These are phyloP conservation scores for Diogma glabrata DNA, from an alignment of 2,888 invertebrate species.

Conservation along the genomic window DNA sequence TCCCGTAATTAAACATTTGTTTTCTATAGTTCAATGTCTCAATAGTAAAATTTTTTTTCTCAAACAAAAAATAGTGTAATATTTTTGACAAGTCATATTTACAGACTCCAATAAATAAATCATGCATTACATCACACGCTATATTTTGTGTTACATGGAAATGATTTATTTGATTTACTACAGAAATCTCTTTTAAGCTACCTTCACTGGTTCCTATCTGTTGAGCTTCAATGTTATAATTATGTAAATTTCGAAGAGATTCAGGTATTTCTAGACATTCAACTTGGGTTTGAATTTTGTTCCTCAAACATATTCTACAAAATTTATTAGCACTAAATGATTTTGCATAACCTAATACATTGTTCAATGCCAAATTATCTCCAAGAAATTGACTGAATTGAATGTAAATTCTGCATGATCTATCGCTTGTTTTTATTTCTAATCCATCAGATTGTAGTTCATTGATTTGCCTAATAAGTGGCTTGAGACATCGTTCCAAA, in stretches of 20 bases:
- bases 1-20: not conserved
- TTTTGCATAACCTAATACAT: not conserved
- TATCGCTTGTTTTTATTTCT: not conserved
- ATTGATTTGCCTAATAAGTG: not conserved
- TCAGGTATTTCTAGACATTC: not conserved
- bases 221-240: not conserved
- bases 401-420: not conserved
- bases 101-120: constrained; percentile 3
- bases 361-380: constrained; percentile 1
- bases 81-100: constrained; percentile 3
- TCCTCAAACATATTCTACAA: not conserved
- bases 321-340: not conserved
- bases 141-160: constrained; percentile 4
- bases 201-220: not conserved
- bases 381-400: not conserved
- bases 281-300: not conserved
- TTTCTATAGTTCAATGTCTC: not conserved
- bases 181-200: not conserved
- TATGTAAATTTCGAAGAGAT: not conserved
- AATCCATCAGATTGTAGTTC: not conserved
- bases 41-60: not conserved
- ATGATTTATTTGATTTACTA: constrained; percentile 7
- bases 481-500: not conserved
- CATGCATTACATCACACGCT: constrained; percentile 1
- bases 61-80: not conserved